phyloP scores from a whole-genome alignment of 2,113 vertebrate species.

The Eidolon helvum region DNA sequence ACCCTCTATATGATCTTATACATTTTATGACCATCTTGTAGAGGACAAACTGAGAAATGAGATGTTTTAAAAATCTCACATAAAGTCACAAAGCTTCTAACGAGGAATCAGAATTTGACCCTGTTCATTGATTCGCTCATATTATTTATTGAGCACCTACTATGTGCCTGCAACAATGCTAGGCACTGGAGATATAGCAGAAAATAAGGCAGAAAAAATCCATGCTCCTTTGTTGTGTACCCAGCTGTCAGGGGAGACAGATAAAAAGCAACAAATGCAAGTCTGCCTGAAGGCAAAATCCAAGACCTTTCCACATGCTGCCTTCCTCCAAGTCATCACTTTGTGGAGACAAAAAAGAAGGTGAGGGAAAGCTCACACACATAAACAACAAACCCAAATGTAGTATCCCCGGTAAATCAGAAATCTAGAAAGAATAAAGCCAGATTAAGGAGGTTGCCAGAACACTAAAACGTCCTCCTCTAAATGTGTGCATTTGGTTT shows the following conservation, averaged over 20 bases:
- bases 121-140: background rate
- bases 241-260: background rate
- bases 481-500: constrained; percentile 39
- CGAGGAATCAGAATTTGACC: background rate
- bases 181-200: background rate
- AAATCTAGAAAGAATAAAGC: constrained; percentile 38
- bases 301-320: background rate
- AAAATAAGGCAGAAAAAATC: background rate
- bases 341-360: background rate
- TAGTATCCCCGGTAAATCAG: background rate
- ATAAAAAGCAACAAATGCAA: background rate
- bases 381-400: background rate
- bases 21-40: background rate
- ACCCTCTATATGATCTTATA: background rate
- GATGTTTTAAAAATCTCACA: background rate
- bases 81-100: background rate
- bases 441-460: background rate
- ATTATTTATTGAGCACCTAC: background rate
- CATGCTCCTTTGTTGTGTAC: background rate
- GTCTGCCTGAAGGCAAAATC: background rate
- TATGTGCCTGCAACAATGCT: background rate
- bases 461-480: background rate
- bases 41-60: background rate
- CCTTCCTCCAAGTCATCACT: background rate
- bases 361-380: background rate